These are phyloP conservation scores for Circaetus cinerascens DNA, from an alignment of 2,113 vertebrate genomes.

Conservation along the genomic window DNA sequence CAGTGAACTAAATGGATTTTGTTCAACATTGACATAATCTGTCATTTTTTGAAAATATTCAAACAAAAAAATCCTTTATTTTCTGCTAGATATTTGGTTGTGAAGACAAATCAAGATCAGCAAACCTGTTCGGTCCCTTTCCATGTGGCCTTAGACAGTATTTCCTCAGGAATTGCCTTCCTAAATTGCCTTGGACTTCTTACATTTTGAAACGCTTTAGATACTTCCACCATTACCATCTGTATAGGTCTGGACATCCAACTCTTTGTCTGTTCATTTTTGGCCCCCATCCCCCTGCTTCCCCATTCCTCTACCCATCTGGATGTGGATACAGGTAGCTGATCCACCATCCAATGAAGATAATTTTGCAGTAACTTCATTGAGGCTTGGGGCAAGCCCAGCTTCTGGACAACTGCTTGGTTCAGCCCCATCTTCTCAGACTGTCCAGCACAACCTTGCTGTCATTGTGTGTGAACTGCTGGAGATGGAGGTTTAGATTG, in stretches of 20 bases:
- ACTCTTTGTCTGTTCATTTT: neutral
- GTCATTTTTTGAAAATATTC: neutral
- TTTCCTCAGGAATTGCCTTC: neutral
- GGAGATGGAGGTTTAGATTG: neutral
- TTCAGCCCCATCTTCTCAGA: neutral
- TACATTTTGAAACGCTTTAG: neutral
- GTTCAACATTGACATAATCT: neutral
- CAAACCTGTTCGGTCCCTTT: neutral
- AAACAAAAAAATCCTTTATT: neutral
- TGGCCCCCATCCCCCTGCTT: rapidly evolving
- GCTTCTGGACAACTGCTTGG: neutral
- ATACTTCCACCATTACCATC: neutral
- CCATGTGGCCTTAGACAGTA: rapidly evolving
- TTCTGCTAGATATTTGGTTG: neutral
- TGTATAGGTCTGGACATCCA: neutral
- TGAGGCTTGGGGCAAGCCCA: rapidly evolving
- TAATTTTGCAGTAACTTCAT: neutral
- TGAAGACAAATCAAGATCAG: neutral
- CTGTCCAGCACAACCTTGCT: neutral
- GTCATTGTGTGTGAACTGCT: neutral
- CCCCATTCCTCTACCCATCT: rapidly evolving
- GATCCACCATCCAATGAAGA: neutral
- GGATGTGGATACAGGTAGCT: neutral
- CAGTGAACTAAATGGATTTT: neutral
- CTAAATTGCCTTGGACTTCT: neutral